These are phyloP conservation scores for Cephus pygmeus DNA, from an alignment of 2,888 invertebrate genomes.

Conservation along the genomic window DNA sequence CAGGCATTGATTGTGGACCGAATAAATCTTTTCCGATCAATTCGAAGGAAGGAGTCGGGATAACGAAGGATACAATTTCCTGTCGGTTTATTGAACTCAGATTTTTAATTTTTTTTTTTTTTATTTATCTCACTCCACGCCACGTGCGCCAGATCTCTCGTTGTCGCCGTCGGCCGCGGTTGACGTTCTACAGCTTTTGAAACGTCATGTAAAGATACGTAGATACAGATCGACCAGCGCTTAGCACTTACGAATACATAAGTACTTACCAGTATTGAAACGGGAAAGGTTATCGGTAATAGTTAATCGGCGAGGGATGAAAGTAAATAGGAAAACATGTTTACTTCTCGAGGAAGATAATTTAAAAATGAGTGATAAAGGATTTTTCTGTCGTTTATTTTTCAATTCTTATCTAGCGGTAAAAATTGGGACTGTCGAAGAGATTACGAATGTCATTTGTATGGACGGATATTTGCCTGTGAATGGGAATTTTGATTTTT, in stretches of 20 bases:
- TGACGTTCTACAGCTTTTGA: not conserved
- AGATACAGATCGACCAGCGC: not conserved
- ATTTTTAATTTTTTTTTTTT: not conserved
- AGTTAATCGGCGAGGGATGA: not conserved
- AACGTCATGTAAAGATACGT: not conserved
- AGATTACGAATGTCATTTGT: not conserved
- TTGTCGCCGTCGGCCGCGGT: not conserved
- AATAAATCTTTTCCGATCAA: not conserved
- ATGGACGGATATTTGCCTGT: not conserved
- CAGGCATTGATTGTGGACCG: not conserved
- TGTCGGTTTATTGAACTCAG: not conserved
- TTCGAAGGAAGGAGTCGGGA: not conserved
- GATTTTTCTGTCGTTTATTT: not conserved
- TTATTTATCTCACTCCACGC: not conserved
- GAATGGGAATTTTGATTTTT: not conserved
- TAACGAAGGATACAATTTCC: not conserved
- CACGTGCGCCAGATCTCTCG: not conserved
- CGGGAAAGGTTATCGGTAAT: not conserved
- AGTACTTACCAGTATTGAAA: not conserved
- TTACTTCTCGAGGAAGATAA: not conserved
- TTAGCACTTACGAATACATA: not conserved
- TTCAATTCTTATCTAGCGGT: not conserved
- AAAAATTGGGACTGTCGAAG: not conserved
- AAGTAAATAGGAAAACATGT: not conserved
- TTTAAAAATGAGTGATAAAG: not conserved